Evolutionary conservation across 2,113 vertebrate species (phyloP).

Genomic region (Gobius niger): DNA sequence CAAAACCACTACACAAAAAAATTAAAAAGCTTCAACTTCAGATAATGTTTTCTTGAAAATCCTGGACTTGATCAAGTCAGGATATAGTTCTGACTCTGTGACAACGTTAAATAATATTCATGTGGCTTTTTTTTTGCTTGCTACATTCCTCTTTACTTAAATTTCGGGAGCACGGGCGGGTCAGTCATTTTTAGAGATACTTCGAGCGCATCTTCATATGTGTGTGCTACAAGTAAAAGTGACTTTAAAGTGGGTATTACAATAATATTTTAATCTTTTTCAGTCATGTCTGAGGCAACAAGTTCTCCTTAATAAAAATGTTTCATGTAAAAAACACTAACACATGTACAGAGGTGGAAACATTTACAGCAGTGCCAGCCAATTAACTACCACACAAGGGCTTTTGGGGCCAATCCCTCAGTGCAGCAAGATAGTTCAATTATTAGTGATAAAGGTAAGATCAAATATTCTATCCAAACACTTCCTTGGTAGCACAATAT

Average conservation of each 20-base stretch:
- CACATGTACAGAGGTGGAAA: slow-evolving; percentile 62
- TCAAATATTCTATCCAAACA: slow-evolving; percentile 58
- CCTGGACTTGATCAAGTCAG: slow-evolving; percentile 4
- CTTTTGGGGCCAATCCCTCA: slow-evolving; percentile 37
- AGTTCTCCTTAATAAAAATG: slow-evolving; percentile 64
- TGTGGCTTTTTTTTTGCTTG: slow-evolving; percentile 50
- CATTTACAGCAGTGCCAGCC: slow-evolving; percentile 62
- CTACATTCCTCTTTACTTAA: slow-evolving; percentile 73
- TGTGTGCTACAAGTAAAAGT: slow-evolving; percentile 63
- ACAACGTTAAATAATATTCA: slow-evolving; percentile 69
- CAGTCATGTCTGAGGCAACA: slow-evolving; percentile 67
- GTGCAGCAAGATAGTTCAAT: slow-evolving; percentile 47
- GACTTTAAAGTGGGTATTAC: slow-evolving; percentile 59
- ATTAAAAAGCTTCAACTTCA: neutral
- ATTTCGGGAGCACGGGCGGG: slow-evolving; percentile 66
- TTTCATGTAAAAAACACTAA: slow-evolving; percentile 71
- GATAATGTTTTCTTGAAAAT: neutral
- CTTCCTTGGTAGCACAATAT: slow-evolving; percentile 65
- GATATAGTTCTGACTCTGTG: slow-evolving; percentile 40
- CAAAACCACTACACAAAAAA: slow-evolving; percentile 2
- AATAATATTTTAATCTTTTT: slow-evolving; percentile 69
- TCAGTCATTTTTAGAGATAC: slow-evolving; percentile 66
- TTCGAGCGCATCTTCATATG: slow-evolving; percentile 66
- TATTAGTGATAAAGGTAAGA: slow-evolving; percentile 38
- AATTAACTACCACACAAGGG: slow-evolving; percentile 43